Evolutionary conservation across 2,113 vertebrate genomes (phyloP), one percentile per base, ranked within the genome.

Genomic region (Apodemus speciosus): DNA sequence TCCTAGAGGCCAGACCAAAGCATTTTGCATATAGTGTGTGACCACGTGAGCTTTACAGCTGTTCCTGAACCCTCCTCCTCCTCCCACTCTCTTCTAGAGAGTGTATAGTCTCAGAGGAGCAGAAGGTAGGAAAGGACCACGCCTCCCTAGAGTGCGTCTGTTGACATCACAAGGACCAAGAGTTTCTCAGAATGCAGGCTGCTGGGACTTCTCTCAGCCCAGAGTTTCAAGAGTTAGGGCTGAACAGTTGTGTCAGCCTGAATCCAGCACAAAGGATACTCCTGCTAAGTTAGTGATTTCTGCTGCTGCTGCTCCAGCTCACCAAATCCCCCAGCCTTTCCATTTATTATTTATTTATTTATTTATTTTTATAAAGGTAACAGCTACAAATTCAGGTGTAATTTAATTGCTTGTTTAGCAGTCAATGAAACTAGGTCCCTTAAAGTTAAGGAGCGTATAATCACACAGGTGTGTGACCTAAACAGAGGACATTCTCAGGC

Each of bases 381-480:
- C 64, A 58, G n/a, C 32, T 64, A 88, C 85, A 72, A 49, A n/a
- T 72, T 68, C 21, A 23, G 68, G 71, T 35, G 20, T 40, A 23
- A 21, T 72, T 81, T 83, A 86, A 62, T 93, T 86, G n/a, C 38
- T 77, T 46, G 16, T 69, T 81, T 83, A 88, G 8, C 53, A 94
- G 38, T 56, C 64, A 60, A n/a, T 51, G 81, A 72, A 91, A 94
- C 68, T 32, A 88, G 38, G 14, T 46, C 13, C 89, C 56, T 66
- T 66, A 43, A 87, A 76, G 66, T n/a, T 88, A 75, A 92, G 73
- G 83, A 9, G 49, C 18, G 69, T 60, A 71, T 75, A 40, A 75
- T 89, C 64, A 51, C 16, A 0, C 18, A 81, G 10, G 21, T 69
- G 16, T 53, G 56, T 79, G 76, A 77, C 73, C 30, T 35, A n/a